phyloP scores from a whole-genome alignment of 2,797 vertebrate species.

The Chelidonichthys spinosus region DNA sequence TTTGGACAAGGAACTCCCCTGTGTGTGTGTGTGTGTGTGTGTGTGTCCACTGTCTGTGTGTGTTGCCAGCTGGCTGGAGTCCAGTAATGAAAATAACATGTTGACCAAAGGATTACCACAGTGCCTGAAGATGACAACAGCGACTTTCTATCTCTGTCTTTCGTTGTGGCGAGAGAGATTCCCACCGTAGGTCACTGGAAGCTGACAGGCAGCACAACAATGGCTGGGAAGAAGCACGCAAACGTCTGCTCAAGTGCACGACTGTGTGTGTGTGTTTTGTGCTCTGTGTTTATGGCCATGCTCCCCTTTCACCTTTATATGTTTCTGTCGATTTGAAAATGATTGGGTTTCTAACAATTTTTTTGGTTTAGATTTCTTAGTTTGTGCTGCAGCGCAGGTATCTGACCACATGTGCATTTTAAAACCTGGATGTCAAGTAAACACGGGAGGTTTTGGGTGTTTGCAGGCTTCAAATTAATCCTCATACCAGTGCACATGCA shows the following conservation, averaged over 20 bases:
- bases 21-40: constrained; percentile 26
- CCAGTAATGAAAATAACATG: constrained; percentile 90
- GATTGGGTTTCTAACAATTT: background rate
- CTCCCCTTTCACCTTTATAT: background rate
- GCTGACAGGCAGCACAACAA: constrained; percentile 54
- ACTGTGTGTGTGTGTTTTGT: constrained; percentile 8
- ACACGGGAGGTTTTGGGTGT: background rate
- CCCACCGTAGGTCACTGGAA: constrained; percentile 79
- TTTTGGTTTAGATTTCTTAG: background rate
- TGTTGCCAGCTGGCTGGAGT: constrained; percentile 73
- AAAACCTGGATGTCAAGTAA: background rate
- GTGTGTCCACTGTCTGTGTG: constrained; percentile 34
- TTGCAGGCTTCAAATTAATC: background rate
- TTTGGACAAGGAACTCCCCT: constrained; percentile 59
- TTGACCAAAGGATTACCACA: constrained; percentile 84
- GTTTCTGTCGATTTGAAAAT: background rate
- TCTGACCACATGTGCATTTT: background rate
- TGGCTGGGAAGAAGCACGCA: constrained; percentile 47
- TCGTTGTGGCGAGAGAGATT: constrained; percentile 54
- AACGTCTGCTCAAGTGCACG: background rate
- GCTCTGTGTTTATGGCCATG: background rate
- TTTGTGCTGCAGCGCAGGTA: background rate
- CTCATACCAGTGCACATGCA: too few species aligned
- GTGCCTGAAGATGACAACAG: constrained; percentile 78
- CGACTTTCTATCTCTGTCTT: constrained; percentile 76